phyloP scores from a whole-genome alignment of 2,113 vertebrate species.

The Daubentonia madagascariensis region DNA sequence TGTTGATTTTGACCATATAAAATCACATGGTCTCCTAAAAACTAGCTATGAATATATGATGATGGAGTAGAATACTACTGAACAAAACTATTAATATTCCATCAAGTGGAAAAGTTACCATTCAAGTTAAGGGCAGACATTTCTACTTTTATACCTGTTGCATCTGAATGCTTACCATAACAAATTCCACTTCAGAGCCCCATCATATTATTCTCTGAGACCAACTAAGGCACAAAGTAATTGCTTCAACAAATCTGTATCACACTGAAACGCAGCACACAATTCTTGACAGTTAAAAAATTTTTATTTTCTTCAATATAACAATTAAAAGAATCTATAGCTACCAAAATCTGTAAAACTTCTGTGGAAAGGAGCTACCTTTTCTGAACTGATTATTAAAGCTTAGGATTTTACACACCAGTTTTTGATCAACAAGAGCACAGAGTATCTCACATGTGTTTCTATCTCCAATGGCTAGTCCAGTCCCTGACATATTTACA shows the following conservation, averaged over 20 bases:
- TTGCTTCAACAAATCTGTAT: neutral
- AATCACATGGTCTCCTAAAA: constrained; percentile 21
- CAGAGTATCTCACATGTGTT: neutral
- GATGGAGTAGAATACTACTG: neutral
- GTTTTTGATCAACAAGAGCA: neutral
- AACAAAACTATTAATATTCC: neutral
- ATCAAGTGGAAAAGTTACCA: neutral
- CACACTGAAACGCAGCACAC: neutral
- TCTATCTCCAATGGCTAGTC: neutral
- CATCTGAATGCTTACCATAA: neutral
- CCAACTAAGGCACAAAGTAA: neutral
- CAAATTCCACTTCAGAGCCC: neutral
- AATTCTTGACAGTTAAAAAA: neutral
- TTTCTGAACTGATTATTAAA: neutral
- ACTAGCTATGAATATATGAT: neutral
- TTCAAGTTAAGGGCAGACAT: neutral
- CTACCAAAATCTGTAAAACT: neutral
- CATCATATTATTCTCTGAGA: neutral
- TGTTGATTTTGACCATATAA: neutral
- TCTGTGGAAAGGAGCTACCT: neutral
- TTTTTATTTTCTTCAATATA: neutral
- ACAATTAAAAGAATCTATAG: neutral
- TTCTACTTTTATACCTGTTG: neutral
- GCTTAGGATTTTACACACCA: neutral
- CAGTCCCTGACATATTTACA: neutral